phyloP scores from a whole-genome alignment of 2,797 vertebrate species.

The Acrossocheilus wenchowensis region DNA sequence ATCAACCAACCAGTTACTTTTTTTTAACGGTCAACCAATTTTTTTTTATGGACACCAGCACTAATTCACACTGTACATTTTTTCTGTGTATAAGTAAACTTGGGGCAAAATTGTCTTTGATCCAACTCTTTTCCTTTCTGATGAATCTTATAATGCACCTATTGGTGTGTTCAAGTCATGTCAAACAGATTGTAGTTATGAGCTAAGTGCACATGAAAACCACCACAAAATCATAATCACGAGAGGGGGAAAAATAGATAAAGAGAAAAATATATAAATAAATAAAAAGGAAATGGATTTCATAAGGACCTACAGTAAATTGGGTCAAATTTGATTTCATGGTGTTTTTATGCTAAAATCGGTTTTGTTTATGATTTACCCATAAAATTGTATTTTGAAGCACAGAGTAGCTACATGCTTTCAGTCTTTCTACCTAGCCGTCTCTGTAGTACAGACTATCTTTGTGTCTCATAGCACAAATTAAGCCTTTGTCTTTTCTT shows the following conservation, averaged over 20 bases:
- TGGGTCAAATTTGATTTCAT: background rate
- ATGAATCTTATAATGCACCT: background rate
- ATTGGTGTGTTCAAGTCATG: too few relatives aligned
- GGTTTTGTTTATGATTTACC: background rate
- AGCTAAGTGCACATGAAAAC: background rate
- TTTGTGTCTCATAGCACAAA: slow-evolving; percentile 38
- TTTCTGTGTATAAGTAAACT: background rate
- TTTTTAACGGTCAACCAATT: background rate
- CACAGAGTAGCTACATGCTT: background rate
- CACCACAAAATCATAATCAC: background rate
- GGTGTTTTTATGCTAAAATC: background rate
- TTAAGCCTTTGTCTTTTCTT: slow-evolving; percentile 46
- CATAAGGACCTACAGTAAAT: background rate
- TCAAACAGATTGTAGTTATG: too few relatives aligned
- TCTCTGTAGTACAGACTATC: slow-evolving; percentile 15
- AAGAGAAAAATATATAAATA: background rate
- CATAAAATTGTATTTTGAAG: slow-evolving; percentile 8
- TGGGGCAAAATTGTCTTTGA: background rate
- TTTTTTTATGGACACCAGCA: background rate
- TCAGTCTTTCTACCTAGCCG: background rate
- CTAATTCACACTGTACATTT: background rate
- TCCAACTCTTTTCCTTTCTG: background rate
- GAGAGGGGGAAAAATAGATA: background rate
- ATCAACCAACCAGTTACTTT: background rate
- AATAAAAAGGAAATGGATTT: background rate